A percentile compares a stretch with the other conserved stretches of the same genome.
These are phyloP conservation scores for Cebidichthys violaceus DNA, from an alignment of 2,113 vertebrate genomes.

Conservation along the genomic window DNA sequence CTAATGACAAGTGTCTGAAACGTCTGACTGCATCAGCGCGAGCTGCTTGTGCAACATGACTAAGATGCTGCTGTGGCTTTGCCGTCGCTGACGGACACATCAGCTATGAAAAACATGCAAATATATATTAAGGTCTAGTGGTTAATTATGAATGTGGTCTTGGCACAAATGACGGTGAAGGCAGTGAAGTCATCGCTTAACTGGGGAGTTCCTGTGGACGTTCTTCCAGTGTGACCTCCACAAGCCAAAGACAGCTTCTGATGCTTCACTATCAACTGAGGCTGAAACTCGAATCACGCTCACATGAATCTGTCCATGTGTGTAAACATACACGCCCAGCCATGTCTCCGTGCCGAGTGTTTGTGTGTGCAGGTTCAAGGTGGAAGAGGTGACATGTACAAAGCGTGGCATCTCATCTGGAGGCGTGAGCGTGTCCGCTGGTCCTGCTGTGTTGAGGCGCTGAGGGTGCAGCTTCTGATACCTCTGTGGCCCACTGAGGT, in stretches of 20 bases:
- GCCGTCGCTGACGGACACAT: background rate
- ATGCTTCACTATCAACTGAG: constrained; percentile 22
- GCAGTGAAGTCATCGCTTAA: background rate
- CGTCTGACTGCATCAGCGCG: constrained; percentile 12
- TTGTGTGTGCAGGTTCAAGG: constrained; percentile 12
- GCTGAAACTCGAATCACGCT: constrained; percentile 9
- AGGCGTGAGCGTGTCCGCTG: constrained; percentile 28
- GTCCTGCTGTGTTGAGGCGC: constrained; percentile 22
- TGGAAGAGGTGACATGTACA: constrained; percentile 52
- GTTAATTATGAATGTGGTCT: constrained; percentile 2
- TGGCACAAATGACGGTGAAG: background rate
- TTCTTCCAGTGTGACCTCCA: constrained; percentile 31
- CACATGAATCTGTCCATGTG: background rate
- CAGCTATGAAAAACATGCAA: background rate
- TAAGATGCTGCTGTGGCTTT: constrained; percentile 5
- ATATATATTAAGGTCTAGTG: background rate
- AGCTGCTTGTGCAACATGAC: constrained; percentile 5
- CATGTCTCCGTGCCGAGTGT: background rate
- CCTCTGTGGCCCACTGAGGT: constrained; percentile 35
- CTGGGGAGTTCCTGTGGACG: background rate
- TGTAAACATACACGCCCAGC: background rate
- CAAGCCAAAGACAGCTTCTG: background rate
- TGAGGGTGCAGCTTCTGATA: constrained; percentile 34
- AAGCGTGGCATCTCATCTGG: constrained; percentile 69
- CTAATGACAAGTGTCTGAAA: constrained; percentile 37